phyloP scores from a whole-genome alignment of 2,888 invertebrate species.

The Gisinianus flammeolus region DNA sequence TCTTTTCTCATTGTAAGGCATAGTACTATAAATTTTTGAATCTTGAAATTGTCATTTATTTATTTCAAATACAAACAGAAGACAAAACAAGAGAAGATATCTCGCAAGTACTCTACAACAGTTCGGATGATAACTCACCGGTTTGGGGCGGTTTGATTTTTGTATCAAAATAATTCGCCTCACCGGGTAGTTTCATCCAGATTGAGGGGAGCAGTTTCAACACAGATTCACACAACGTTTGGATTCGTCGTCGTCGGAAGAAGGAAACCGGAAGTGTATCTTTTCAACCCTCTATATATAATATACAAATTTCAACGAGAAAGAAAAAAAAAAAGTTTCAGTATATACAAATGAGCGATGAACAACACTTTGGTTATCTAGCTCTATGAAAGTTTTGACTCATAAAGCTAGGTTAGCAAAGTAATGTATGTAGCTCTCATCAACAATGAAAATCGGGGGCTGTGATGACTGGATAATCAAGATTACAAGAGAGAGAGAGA shows the following conservation, averaged over 20 bases:
- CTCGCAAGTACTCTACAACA: constrained; percentile 14
- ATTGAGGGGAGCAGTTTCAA: constrained; percentile 38
- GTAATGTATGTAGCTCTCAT: constrained; percentile 46
- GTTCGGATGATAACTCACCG: constrained; percentile 40
- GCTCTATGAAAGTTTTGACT: constrained; percentile 53
- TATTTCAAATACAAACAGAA: too few relatives aligned
- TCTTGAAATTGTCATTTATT: too few relatives aligned
- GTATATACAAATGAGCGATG: neutral
- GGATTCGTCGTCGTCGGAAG: neutral
- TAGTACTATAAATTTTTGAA: too few relatives aligned
- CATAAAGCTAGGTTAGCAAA: constrained; percentile 59
- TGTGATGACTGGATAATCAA: neutral
- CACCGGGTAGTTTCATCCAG: constrained; percentile 59
- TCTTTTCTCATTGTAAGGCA: too few relatives aligned
- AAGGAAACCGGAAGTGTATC: too few relatives aligned
- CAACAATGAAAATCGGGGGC: neutral
- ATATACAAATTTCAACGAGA: too few relatives aligned
- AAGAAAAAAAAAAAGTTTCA: too few relatives aligned
- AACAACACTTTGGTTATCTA: constrained; percentile 58
- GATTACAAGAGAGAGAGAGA: neutral
- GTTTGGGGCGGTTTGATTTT: constrained; percentile 45
- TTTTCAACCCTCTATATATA: too few relatives aligned
- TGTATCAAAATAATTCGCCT: constrained; percentile 37
- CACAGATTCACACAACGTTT: neutral
- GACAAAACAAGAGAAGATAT: too few relatives aligned